Evolutionary conservation across 2,888 invertebrate species (phyloP).

Genomic region (Ornithoptera alexandrae): DNA sequence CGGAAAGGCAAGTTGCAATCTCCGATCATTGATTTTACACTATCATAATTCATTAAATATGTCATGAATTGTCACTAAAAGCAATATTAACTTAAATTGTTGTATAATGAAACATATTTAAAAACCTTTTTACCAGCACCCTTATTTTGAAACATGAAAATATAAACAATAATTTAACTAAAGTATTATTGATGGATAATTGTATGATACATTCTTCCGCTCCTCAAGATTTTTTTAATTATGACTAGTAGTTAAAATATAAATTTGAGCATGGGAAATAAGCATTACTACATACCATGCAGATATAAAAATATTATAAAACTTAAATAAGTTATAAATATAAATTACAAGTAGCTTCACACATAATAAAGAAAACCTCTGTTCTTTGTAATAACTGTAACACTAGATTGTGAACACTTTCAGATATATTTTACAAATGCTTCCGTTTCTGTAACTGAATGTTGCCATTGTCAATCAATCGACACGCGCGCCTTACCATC

Average conservation of each 20-base stretch:
- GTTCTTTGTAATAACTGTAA: constrained; percentile 39
- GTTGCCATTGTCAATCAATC: constrained; percentile 37
- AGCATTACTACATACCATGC: constrained; percentile 75
- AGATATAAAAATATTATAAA: constrained; percentile 72
- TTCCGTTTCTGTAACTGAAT: constrained; percentile 28
- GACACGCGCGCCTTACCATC: constrained; percentile 32
- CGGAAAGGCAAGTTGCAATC: constrained; percentile 67
- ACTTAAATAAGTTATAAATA: constrained; percentile 68
- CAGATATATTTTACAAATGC: constrained; percentile 39
- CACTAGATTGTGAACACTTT: constrained; percentile 49
- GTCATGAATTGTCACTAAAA: constrained; percentile 61
- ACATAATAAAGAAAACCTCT: constrained; percentile 43
- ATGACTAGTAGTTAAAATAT: constrained; percentile 78
- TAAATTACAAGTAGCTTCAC: constrained; percentile 68
- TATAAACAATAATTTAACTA: constrained; percentile 61
- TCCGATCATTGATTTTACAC: constrained; percentile 48
- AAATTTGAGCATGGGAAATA: constrained; percentile 78
- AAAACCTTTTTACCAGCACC: constrained; percentile 62
- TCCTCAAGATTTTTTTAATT: constrained; percentile 63
- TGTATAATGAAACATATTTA: constrained; percentile 52
- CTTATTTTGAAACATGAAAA: constrained; percentile 43
- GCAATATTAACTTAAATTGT: constrained; percentile 52
- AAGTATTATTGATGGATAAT: constrained; percentile 47
- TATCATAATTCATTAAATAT: constrained; percentile 50
- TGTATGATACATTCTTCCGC: constrained; percentile 51